phyloP scores from a whole-genome alignment of 35 echinoderm and acorn worm genomes.

The Strongylocentrotus purpuratus region DNA sequence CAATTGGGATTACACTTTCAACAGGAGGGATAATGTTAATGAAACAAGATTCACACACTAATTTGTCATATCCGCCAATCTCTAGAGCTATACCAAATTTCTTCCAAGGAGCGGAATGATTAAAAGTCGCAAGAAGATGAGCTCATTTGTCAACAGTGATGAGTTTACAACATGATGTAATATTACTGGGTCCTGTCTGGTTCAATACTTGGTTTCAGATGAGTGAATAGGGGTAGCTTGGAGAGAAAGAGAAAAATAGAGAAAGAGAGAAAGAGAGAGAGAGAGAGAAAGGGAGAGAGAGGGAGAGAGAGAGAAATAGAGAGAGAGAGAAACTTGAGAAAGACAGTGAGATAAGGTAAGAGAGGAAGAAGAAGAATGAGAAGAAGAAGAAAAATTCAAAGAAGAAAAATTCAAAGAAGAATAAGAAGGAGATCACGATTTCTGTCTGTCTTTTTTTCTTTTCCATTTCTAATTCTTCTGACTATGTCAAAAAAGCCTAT shows the following conservation, averaged over 20 bases:
- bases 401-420: no score
- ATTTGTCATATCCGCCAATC: constrained; percentile 29
- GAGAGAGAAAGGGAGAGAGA: neutral
- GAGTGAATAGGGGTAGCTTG: neutral
- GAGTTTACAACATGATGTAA: constrained; percentile 34
- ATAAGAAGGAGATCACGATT: no score
- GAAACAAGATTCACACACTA: neutral
- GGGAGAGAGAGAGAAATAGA: no score
- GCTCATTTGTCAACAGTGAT: constrained; percentile 16
- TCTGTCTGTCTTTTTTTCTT: no score
- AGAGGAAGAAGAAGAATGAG: no score
- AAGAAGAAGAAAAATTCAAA: no score
- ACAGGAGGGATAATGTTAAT: neutral
- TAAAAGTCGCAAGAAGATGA: neutral
- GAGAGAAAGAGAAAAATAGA: no score
- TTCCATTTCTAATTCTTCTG: no score
- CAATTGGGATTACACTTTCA: neutral
- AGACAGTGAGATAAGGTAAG: neutral
- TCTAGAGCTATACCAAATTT: neutral
- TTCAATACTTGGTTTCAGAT: constrained; percentile 7
- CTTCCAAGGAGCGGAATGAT: neutral
- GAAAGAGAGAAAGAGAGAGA: neutral
- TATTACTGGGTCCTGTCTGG: constrained; percentile 33
- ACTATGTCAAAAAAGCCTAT: neutral
- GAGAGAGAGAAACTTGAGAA: neutral